A percentile compares a stretch with the other conserved stretches of the same genome.
Evolutionary conservation across 2,888 invertebrate species (phyloP).

Genomic region (Eupithecia exiguata): DNA sequence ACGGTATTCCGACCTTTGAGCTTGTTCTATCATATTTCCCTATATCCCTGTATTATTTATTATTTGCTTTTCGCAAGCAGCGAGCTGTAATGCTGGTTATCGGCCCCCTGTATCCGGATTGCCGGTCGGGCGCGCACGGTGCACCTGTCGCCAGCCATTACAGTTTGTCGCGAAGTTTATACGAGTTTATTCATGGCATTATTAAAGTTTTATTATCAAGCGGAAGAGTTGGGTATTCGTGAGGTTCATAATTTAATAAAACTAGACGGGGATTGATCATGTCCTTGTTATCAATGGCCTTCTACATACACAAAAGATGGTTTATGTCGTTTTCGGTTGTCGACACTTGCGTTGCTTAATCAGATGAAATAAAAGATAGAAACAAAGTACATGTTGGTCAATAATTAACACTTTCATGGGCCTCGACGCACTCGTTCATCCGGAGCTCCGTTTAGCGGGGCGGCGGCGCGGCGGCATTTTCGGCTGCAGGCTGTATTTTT

Average conservation of each 20-base stretch:
- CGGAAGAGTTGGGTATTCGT: neutral
- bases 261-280: too few relatives aligned
- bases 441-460: too few relatives aligned
- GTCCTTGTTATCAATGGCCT: too few relatives aligned
- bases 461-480: too few relatives aligned
- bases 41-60: neutral
- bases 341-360: too few relatives aligned
- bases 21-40: neutral
- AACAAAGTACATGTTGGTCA: too few relatives aligned
- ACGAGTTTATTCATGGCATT: conserved; percentile 22
- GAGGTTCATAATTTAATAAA: neutral
- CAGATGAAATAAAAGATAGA: too few relatives aligned
- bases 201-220: neutral
- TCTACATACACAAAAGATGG: too few relatives aligned
- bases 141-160: conserved; percentile 69
- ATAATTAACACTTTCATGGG: too few relatives aligned
- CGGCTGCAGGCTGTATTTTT: too few relatives aligned
- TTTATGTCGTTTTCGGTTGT: too few relatives aligned
- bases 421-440: too few relatives aligned
- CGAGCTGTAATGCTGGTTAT: conserved; percentile 63
- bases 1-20: neutral
- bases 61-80: conserved; percentile 48
- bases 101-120: conserved; percentile 63
- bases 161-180: conserved; percentile 29
- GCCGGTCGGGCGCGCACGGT: conserved; percentile 66